These are phyloP conservation scores for Oreotrochilus melanogaster DNA, from an alignment of 2,113 vertebrate genomes.

Conservation along the genomic window DNA sequence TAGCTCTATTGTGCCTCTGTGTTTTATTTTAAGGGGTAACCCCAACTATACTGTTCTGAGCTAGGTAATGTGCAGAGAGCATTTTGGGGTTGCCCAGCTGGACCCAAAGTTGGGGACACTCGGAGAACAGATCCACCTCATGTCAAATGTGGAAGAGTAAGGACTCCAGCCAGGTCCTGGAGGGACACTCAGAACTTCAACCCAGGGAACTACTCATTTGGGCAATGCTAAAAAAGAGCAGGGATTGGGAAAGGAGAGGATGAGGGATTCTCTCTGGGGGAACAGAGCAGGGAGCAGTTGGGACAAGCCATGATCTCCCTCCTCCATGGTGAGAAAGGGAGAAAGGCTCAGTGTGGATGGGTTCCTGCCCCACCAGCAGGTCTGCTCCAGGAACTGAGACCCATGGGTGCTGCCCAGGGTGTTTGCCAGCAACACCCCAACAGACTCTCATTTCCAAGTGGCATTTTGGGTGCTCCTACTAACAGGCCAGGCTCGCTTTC, in stretches of 20 bases:
- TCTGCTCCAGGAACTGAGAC: neutral
- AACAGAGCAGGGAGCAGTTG: too few species aligned
- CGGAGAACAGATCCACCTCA: neutral
- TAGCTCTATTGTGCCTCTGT: slow-evolving; percentile 12
- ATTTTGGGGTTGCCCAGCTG: neutral
- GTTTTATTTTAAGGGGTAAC: slow-evolving; percentile 6
- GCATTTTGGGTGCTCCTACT: neutral
- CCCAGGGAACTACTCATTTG: neutral
- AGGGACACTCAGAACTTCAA: neutral
- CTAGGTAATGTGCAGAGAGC: neutral
- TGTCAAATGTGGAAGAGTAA: neutral
- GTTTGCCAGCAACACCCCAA: neutral
- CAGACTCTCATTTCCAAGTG: neutral
- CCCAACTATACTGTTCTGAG: accelerated
- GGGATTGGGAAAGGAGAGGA: neutral
- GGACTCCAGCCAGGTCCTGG: accelerated
- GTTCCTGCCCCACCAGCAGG: accelerated
- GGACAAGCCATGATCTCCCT: neutral
- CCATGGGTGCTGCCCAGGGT: neutral
- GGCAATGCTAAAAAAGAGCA: neutral
- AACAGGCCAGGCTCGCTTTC: neutral
- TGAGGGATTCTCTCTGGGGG: neutral
- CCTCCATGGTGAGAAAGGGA: accelerated
- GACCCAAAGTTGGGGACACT: neutral
- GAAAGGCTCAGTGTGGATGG: neutral